Evolutionary conservation across 2,797 vertebrate species (phyloP), one percentile per base, ranked within the genome.

Genomic region (Coranthus polyacanthus): DNA sequence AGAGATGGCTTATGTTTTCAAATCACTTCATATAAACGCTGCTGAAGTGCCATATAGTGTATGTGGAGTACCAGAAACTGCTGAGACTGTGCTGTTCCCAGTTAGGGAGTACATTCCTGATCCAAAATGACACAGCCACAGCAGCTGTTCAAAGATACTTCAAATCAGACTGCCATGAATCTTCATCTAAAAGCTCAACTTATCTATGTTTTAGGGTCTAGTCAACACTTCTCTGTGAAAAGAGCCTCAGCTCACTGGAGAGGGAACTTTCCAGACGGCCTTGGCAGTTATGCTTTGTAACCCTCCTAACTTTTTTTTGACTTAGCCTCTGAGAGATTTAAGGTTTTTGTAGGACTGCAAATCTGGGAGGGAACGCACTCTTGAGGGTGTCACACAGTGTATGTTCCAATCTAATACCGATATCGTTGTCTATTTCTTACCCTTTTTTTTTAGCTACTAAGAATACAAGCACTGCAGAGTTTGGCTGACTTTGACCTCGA

Each of bases 131-230:
- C 74, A 82, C 41, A 53, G 47, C 47, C 62, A 20, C n/a, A 7
- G 61, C 34, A 13, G 49, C 41, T 38, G 60, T 59, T 81, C 78
- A 68, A 63, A 78, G 62, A 56, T 44, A 47, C 57, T 57, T 18
- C 52, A 75, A 43, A 75, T 74, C 42, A 49, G 20, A 53, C 59
- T 60, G 43, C 59, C 52, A 58, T 10, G 21, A 60, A 75, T 70
- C 68, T 60, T 67, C 56, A 71, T 78, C 60, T 65, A 54, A 86
- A 73, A 67, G 75, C 62, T 39, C 43, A 50, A 71, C 46, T 75
- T 71, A 78, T 79, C 65, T 73, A 73, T 83, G 79, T 83, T 77
- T 84, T 79, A 75, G 63, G 69, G 38, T 67, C 68, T 55, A 64
- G 75, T 73, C 64, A 80, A 85, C 68, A 74, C 36, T 59, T 60